These are phyloP conservation scores for Andrena haemorrhoa DNA, from an alignment of 2,888 invertebrate genomes.

Conservation along the genomic window DNA sequence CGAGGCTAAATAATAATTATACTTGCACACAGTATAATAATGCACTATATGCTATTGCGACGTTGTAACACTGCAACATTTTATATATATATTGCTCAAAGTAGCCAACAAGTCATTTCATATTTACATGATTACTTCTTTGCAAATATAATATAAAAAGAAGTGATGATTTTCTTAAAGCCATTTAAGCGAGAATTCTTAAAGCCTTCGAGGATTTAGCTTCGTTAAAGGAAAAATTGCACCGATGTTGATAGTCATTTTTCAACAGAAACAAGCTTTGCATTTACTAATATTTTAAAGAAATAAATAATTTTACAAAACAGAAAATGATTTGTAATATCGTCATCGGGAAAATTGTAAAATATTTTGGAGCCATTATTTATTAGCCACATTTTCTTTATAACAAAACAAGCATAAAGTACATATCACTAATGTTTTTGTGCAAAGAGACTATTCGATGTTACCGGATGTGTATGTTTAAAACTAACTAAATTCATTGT, in stretches of 20 bases:
- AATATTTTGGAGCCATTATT: constrained; percentile 1
- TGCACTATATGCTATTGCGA: constrained; percentile 64
- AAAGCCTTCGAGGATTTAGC: background rate
- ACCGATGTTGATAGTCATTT: background rate
- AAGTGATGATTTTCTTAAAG: background rate
- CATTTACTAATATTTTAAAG: no score
- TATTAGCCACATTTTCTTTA: background rate
- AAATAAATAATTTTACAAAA: background rate
- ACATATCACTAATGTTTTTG: background rate
- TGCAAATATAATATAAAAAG: background rate
- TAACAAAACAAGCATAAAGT: background rate
- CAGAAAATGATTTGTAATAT: background rate
- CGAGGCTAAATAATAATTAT: constrained; percentile 63
- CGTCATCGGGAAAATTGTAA: background rate
- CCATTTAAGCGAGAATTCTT: background rate
- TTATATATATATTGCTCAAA: constrained; percentile 41
- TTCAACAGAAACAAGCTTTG: no score
- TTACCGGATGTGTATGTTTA: background rate
- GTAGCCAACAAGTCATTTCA: constrained; percentile 31
- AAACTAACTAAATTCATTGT: background rate
- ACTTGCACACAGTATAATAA: constrained; percentile 73
- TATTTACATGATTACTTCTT: constrained; percentile 19
- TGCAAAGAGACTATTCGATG: background rate
- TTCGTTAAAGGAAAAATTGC: background rate
- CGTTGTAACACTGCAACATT: constrained; percentile 48